Conservation (phyloP, 2,888 invertebrate species). For the Acleris cristana region DNA sequence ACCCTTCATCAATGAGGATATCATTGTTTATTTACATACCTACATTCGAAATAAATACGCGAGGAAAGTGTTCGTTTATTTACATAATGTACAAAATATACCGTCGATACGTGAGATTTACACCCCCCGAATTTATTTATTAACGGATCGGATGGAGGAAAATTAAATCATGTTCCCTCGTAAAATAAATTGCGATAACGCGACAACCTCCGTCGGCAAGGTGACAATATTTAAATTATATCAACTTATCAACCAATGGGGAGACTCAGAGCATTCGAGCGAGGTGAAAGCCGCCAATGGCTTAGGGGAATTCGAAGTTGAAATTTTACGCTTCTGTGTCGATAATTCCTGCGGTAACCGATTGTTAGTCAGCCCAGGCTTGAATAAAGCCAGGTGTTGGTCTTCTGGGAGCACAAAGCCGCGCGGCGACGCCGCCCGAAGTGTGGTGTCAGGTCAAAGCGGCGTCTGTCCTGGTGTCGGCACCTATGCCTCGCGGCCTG, state of each 20-base stretch:
- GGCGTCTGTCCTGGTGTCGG: no score
- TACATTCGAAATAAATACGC: no score
- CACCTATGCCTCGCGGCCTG: no score
- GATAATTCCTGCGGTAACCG: conserved; percentile 50
- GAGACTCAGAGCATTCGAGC: conserved; percentile 46
- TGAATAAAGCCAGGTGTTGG: conserved; percentile 41
- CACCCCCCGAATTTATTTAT: conserved; percentile 65
- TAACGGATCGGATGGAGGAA: conserved; percentile 65
- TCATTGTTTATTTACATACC: no score
- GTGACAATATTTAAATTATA: conserved; percentile 81
- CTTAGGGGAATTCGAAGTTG: conserved; percentile 61
- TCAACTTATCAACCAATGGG: conserved; percentile 74
- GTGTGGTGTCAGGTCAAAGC: no score
- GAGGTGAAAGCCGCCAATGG: conserved; percentile 59
- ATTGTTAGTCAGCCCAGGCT: conserved; percentile 55
- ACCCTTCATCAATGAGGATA: no score
- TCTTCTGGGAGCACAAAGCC: not conserved
- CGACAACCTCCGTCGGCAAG: conserved; percentile 64
- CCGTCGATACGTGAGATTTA: conserved; percentile 19
- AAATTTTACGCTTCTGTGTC: conserved; percentile 62
- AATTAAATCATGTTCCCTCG: conserved; percentile 77
- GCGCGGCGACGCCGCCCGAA: no score
- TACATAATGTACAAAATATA: conserved; percentile 2
- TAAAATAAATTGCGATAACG: conserved; percentile 78
- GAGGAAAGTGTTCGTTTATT: not conserved